Evolutionary conservation across 2,888 invertebrate genomes (phyloP).

Genomic region (Torymus auratus): DNA sequence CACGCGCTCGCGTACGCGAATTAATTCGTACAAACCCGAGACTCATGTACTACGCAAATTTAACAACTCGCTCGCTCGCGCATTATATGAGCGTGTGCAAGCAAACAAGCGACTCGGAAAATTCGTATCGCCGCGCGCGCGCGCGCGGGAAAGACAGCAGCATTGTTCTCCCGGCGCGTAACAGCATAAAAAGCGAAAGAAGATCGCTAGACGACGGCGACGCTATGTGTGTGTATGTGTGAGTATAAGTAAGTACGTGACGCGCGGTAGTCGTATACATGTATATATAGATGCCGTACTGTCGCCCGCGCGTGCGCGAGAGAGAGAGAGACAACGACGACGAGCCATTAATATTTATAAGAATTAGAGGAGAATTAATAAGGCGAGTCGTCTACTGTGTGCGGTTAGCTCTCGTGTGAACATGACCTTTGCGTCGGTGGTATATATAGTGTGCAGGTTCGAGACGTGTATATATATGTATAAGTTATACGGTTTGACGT

Average conservation of each 20-base stretch:
- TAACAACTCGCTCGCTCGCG: not conserved
- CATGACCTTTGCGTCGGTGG: constrained; percentile 67
- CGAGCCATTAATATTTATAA: constrained; percentile 71
- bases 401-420: constrained; percentile 69
- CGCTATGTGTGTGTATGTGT: too few species aligned
- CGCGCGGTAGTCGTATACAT: too few species aligned
- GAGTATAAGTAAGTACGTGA: too few species aligned
- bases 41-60: too few species aligned
- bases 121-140: constrained; percentile 17
- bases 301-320: not conserved
- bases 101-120: constrained; percentile 19
- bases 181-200: not conserved
- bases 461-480: too few species aligned
- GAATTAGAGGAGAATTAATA: constrained; percentile 69
- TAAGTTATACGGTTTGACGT: too few species aligned
- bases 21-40: not conserved
- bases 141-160: not conserved
- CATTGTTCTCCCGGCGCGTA: constrained; percentile 25
- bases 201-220: not conserved
- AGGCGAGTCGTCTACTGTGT: constrained; percentile 41
- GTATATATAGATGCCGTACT: not conserved
- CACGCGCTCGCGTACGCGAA: not conserved
- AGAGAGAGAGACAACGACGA: not conserved
- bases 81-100: too few species aligned
- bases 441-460: not conserved